These are phyloP conservation scores for Phaethornis superciliosus DNA, from an alignment of 2,113 vertebrate genomes.

Conservation along the genomic window DNA sequence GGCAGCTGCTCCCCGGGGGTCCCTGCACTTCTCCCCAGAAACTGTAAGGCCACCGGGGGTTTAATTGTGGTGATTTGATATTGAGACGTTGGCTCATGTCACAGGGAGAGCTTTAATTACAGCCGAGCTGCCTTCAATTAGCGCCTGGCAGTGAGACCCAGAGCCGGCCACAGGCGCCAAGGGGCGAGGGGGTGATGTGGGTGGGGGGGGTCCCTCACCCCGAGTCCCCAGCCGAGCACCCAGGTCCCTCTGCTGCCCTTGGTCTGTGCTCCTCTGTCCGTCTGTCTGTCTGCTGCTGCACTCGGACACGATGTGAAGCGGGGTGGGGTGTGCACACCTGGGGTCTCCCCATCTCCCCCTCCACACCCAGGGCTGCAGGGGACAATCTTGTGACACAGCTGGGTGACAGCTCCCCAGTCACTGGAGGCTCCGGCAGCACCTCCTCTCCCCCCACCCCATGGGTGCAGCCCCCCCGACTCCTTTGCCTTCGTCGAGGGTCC, in stretches of 20 bases:
- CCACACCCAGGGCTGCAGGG: no score
- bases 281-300: background rate
- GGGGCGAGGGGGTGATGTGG: background rate
- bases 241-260: background rate
- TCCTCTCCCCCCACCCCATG: rapidly evolving
- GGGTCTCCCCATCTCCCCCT: background rate
- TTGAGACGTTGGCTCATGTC: background rate
- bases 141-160: background rate
- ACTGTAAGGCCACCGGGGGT: background rate
- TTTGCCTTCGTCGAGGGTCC: no score
- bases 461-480: background rate
- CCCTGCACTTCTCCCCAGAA: background rate
- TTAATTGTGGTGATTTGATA: constrained; percentile 23
- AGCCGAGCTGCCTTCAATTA: background rate
- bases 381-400: no score
- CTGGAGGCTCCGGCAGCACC: background rate
- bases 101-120: constrained; percentile 30
- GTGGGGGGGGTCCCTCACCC: background rate
- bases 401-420: no score
- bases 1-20: rapidly evolving
- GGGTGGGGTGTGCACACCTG: background rate
- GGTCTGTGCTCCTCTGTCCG: background rate
- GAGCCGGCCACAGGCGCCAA: background rate
- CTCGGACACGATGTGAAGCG: no score
- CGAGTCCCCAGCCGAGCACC: rapidly evolving